A percentile compares a stretch with the other conserved stretches of the same genome.
These are phyloP conservation scores for Alectura lathami DNA, from an alignment of 2,113 vertebrate genomes.

Conservation along the genomic window DNA sequence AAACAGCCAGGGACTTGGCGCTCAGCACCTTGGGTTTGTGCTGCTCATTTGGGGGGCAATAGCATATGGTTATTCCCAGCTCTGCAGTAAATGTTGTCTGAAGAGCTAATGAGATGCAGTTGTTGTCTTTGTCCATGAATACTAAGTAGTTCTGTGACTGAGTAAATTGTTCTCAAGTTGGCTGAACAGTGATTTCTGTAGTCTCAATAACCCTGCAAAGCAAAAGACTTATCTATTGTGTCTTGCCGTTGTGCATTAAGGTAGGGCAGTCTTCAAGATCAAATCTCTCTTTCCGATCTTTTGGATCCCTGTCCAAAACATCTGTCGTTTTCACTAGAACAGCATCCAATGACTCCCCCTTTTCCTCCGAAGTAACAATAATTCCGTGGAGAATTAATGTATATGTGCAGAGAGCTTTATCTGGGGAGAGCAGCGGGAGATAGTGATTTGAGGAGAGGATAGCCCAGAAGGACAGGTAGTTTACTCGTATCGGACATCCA, in stretches of 20 bases:
- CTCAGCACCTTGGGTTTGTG: not conserved
- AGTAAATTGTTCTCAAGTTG: not conserved
- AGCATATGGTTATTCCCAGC: not conserved
- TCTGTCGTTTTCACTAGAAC: not conserved
- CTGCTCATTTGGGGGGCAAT: not conserved
- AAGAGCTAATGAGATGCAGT: not conserved
- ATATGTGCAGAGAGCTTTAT: not conserved
- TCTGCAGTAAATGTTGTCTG: not conserved
- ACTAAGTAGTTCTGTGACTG: not conserved
- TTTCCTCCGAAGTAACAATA: not conserved
- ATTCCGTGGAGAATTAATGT: not conserved
- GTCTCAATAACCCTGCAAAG: not conserved
- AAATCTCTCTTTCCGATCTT: not conserved
- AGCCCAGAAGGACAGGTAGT: not conserved
- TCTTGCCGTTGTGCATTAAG: not conserved
- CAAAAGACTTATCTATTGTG: not conserved
- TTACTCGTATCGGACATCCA: not conserved
- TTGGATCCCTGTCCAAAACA: not conserved
- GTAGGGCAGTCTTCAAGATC: not conserved
- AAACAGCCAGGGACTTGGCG: not conserved
- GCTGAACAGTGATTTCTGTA: not conserved
- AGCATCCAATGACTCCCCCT: not conserved
- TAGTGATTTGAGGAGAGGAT: not conserved
- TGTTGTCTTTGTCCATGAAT: slow-evolving; percentile 24
- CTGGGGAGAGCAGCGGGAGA: not conserved